These are phyloP conservation scores for Catonia carolina DNA, from an alignment of 2,888 invertebrate species.

Conservation along the genomic window DNA sequence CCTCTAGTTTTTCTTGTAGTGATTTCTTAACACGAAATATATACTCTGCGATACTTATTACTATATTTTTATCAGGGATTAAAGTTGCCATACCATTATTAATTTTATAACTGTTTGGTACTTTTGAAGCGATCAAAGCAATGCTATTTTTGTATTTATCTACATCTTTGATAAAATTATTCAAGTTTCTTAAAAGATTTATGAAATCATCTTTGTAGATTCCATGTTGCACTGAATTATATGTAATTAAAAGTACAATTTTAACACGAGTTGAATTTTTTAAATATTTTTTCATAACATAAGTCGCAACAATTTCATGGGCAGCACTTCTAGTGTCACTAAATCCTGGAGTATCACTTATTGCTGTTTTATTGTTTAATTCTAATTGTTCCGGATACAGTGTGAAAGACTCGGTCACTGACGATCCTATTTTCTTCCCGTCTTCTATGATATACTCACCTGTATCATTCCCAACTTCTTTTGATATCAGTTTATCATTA, in stretches of 20 bases:
- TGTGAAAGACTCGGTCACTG: not conserved
- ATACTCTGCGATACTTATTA: not conserved
- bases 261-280: not conserved
- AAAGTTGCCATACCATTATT: not conserved
- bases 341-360: not conserved
- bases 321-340: not conserved
- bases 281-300: not conserved
- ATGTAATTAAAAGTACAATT: not conserved
- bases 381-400: not conserved
- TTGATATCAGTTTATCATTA: not conserved
- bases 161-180: not conserved
- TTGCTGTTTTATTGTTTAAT: not conserved
- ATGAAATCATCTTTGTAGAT: not conserved
- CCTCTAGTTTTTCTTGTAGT: not conserved
- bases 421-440: not conserved
- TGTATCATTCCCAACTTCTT: not conserved
- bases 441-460: slow-evolving; percentile 1
- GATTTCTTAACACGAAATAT: not conserved
- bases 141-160: not conserved
- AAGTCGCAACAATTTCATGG: not conserved
- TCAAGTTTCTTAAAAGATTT: not conserved
- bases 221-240: not conserved
- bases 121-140: not conserved
- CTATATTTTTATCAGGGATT: not conserved
- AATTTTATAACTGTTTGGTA: not conserved